These are phyloP conservation scores for Buathra laborator DNA, from an alignment of 2,888 invertebrate species.

Conservation along the genomic window DNA sequence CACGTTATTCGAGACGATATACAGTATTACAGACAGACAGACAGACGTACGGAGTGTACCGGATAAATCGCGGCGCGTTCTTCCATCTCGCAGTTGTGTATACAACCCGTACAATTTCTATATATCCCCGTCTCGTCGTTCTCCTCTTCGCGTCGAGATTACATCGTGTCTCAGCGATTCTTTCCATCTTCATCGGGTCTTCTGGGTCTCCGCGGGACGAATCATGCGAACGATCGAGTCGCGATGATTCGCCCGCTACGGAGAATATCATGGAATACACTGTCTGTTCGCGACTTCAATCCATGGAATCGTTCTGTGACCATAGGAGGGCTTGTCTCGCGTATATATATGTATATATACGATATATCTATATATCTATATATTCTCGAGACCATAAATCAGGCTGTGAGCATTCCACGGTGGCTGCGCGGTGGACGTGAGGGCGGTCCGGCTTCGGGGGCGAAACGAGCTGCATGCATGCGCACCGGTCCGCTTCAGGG, in stretches of 20 bases:
- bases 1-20: neutral
- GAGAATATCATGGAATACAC: constrained; percentile 25
- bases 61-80: neutral
- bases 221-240: neutral
- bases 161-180: neutral
- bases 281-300: constrained; percentile 18
- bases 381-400: constrained; percentile 75
- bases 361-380: constrained; percentile 11
- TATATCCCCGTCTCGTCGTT: neutral
- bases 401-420: constrained; percentile 75
- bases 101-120: neutral
- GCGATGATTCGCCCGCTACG: constrained; percentile 15
- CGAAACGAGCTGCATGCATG: constrained; percentile 42
- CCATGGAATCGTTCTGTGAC: constrained; percentile 35
- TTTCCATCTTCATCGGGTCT: neutral
- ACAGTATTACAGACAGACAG: neutral
- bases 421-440: constrained; percentile 48
- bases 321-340: constrained; percentile 23
- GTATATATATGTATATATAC: neutral
- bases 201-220: neutral
- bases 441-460: constrained; percentile 56
- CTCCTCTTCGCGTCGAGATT: neutral
- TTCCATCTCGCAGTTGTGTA: neutral
- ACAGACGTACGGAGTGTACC: neutral
- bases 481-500: constrained; percentile 31